phyloP scores from a whole-genome alignment of 2,888 invertebrate species.

The Ceratothoa steindachneri region DNA sequence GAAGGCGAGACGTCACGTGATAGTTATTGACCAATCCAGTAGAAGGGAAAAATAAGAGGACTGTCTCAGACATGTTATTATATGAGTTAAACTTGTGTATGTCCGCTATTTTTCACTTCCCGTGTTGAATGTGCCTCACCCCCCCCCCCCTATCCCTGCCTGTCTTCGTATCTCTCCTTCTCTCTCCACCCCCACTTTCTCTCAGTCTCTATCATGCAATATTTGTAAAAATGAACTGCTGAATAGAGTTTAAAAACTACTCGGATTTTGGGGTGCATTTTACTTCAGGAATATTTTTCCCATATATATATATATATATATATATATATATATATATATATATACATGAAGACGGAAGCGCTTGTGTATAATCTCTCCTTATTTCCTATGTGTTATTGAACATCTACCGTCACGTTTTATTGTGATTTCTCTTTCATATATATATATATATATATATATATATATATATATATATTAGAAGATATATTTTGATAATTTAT shows the following conservation, averaged over 20 bases:
- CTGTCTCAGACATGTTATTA: slow-evolving; percentile 7
- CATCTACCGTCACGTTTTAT: neutral
- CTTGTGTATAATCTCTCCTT: too few species aligned
- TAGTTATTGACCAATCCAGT: neutral
- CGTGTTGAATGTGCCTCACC: neutral
- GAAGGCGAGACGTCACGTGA: neutral
- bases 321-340: neutral
- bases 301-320: slow-evolving; percentile 4
- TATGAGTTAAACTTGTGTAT: neutral
- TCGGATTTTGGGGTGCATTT: too few species aligned
- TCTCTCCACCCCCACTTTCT: neutral
- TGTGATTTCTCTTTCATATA: too few species aligned
- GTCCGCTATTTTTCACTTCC: neutral
- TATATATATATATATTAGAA: neutral
- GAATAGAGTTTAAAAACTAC: too few species aligned
- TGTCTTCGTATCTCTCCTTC: neutral
- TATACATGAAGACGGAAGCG: neutral
- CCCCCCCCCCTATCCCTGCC: too few species aligned
- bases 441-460: neutral
- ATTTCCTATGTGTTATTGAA: too few species aligned
- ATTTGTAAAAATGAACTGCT: too few species aligned
- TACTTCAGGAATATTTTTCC: too few species aligned
- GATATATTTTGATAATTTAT: too few species aligned
- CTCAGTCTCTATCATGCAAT: neutral
- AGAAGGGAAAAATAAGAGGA: neutral